These are phyloP conservation scores for Cheiracanthium punctorium DNA, from an alignment of 2,888 invertebrate species.

Conservation along the genomic window DNA sequence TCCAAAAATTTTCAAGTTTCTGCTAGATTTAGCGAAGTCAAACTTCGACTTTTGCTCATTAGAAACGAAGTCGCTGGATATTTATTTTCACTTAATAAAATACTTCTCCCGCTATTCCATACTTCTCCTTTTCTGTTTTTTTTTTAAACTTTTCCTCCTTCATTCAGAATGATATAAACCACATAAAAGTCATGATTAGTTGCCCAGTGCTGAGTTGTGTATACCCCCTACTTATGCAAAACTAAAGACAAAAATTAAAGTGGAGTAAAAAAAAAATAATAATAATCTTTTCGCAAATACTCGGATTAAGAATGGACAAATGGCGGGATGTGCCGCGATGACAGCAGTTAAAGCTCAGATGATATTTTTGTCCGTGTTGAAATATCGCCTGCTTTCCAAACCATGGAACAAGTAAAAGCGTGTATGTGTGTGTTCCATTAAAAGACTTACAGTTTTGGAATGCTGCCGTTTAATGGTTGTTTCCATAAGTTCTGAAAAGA, in stretches of 20 bases:
- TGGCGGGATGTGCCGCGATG: constrained; percentile 41
- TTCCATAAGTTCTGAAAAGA: neutral
- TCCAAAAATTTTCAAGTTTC: neutral
- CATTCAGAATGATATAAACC: neutral
- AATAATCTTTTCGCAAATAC: neutral
- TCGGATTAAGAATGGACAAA: constrained; percentile 46
- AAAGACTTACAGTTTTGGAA: constrained; percentile 6
- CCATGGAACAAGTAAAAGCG: constrained; percentile 34
- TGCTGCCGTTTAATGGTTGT: constrained; percentile 10
- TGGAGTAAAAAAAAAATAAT: neutral
- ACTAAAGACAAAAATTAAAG: neutral
- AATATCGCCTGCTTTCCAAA: constrained; percentile 30
- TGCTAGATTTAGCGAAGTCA: neutral
- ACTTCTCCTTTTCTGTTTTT: neutral
- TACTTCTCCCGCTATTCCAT: neutral
- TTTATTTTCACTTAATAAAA: neutral
- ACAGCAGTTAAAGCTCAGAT: constrained; percentile 58
- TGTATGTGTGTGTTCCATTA: constrained; percentile 39
- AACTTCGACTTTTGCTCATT: constrained; percentile 8
- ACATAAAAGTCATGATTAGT: constrained; percentile 5
- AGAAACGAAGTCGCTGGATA: neutral
- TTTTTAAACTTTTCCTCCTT: neutral
- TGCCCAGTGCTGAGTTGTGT: neutral
- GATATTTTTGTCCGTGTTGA: constrained; percentile 39
- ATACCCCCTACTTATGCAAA: neutral